Conservation (phyloP, 2,888 invertebrate species). For the Drosophila kokeensis region DNA sequence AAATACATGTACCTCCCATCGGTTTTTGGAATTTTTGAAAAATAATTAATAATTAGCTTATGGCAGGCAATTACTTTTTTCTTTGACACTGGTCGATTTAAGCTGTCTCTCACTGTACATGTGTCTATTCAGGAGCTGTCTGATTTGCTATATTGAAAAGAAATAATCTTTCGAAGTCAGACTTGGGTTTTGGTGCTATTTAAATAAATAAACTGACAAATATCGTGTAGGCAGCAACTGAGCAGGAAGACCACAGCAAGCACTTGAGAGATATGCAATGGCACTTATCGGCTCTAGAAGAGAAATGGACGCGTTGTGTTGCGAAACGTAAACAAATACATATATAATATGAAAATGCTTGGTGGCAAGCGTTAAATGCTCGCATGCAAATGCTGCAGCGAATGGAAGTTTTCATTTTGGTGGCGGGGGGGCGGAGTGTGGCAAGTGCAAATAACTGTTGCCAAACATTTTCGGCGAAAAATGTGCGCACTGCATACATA, state of each 20-base stretch:
- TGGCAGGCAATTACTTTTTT: too few species aligned
- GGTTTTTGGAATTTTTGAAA: too few species aligned
- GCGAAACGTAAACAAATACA: constrained; percentile 44
- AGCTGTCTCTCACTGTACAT: too few species aligned
- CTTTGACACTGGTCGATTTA: too few species aligned
- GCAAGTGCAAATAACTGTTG: constrained; percentile 61
- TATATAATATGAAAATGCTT: constrained; percentile 71
- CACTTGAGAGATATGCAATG: constrained; percentile 50
- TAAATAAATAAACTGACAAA: not conserved
- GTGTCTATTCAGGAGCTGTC: not conserved
- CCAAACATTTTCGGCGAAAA: constrained; percentile 75
- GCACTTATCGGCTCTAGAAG: constrained; percentile 42
- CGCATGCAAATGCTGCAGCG: constrained; percentile 54
- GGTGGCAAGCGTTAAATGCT: constrained; percentile 60
- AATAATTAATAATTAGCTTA: too few species aligned
- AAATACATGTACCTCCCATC: too few species aligned
- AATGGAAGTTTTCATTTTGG: constrained; percentile 12
- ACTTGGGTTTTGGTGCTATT: too few species aligned
- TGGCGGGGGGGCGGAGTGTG: not conserved
- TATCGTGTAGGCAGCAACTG: constrained; percentile 21
- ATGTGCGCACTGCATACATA: constrained; percentile 71
- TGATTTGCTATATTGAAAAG: too few species aligned
- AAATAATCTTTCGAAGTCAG: too few species aligned
- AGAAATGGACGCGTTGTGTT: constrained; percentile 38
- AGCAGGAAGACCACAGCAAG: constrained; percentile 1